Evolutionary conservation across 2,888 invertebrate species (phyloP), one percentile per base, ranked within the genome.

Genomic region (Metalampra italica): DNA sequence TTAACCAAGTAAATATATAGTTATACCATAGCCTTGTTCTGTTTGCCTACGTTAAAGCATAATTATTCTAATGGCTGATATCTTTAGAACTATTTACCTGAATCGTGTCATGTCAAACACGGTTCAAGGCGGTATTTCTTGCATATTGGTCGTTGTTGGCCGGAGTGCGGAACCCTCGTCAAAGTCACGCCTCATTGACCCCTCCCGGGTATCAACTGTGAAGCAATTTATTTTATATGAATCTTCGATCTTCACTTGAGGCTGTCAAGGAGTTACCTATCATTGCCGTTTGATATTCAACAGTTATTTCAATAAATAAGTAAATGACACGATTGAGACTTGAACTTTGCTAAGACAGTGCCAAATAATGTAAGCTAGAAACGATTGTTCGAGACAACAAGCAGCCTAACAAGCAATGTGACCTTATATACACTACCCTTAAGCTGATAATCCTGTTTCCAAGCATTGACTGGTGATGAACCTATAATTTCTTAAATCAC

Each of bases 141-240:
- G 85, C 84, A 84, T 84, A 85, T 84, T 82, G 82, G 70, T 62
- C 68, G 65, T 56, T 61, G 59, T 59, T 57, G 53, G 43, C 49
- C 54, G 58, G 56, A 47, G 56, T 50, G 57, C 47, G 60, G 56
- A 41, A 88, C 87, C 88, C 87, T 85, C 80, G 84, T 88, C 87
- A 88, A 84, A 62, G 87, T 84, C 85, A 78, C 71, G 82, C 72
- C 82, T 85, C 85, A 88, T 88, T 88, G 87, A 87, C 83, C 78
- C 76, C 62, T 60, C 66, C 70, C 68, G 62, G 78, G 78, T 82
- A 85, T 86, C 83, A 81, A 82, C 80, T 82, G 75, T 66, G 75
- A 79, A 75, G 71, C 82, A 81, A 88, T 87, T 86, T 86, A 85
- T 83, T 84, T 82, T 82, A 82, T 86, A 86, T 82, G 84, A 85